Conservation (phyloP, 2,113 vertebrate species). For the Cyprinus carpio region DNA sequence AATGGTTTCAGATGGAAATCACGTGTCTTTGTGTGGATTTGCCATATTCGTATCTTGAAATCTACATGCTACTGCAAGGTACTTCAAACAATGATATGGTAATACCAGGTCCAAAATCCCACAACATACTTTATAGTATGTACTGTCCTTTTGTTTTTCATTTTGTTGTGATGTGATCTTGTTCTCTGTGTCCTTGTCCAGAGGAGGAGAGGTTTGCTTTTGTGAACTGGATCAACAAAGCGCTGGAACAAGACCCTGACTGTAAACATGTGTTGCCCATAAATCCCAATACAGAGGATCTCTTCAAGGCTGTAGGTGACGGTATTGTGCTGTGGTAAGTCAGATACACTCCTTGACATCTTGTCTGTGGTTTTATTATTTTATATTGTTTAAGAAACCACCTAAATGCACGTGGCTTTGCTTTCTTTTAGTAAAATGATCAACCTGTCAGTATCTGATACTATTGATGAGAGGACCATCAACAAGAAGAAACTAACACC, state of each 20-base stretch:
- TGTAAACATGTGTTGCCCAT: constrained; percentile 90
- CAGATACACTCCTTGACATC: not conserved
- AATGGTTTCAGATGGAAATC: not conserved
- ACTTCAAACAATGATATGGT: not conserved
- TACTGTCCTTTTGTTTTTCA: not conserved
- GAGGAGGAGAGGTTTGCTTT: constrained; percentile 98
- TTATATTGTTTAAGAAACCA: not conserved
- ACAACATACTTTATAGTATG: not conserved
- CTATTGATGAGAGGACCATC: constrained; percentile 96
- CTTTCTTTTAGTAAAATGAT: constrained; percentile 90
- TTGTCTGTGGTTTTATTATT: not conserved
- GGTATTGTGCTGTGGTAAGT: constrained; percentile 95
- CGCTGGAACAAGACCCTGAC: constrained; percentile 91
- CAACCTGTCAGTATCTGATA: constrained; percentile 94
- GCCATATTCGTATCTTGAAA: not conserved
- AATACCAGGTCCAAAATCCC: not conserved
- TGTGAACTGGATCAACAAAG: constrained; percentile 98
- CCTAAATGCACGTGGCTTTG: not conserved
- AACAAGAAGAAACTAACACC: constrained; percentile 95
- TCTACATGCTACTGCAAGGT: not conserved
- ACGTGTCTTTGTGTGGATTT: not conserved
- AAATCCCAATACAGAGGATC: constrained; percentile 88
- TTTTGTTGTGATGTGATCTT: not conserved
- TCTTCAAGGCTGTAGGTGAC: constrained; percentile 89
- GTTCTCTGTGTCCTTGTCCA: constrained; percentile 61